Evolutionary conservation across 2,888 invertebrate genomes (phyloP).

Genomic region (Criorhina ranunculi): DNA sequence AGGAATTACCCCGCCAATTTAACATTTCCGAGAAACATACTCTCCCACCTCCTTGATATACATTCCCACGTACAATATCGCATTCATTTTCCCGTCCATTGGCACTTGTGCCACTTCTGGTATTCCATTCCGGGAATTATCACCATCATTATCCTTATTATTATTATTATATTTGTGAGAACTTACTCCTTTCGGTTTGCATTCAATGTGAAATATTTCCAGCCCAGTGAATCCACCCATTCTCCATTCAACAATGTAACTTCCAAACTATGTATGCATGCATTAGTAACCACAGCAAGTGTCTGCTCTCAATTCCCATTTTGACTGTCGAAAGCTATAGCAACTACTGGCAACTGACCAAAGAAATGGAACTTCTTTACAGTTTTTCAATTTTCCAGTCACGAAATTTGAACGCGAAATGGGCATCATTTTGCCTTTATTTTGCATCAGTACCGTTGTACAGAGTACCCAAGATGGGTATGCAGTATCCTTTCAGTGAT

Average conservation of each 20-base stretch:
- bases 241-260: neutral
- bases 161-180: slow-evolving; percentile 51
- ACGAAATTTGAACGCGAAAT: slow-evolving; percentile 44
- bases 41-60: no score
- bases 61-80: no score
- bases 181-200: slow-evolving; percentile 38
- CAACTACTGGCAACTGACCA: slow-evolving; percentile 51
- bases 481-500: no score
- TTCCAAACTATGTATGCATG: neutral
- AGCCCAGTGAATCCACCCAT: neutral
- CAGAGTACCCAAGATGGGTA: no score
- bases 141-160: slow-evolving; percentile 50
- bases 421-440: slow-evolving; percentile 21
- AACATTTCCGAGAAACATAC: no score
- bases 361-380: slow-evolving; percentile 38
- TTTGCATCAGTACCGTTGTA: neutral
- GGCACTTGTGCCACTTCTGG: slow-evolving; percentile 21
- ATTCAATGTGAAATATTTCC: neutral
- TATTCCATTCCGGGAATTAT: slow-evolving; percentile 44
- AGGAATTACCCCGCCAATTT: no score
- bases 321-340: neutral
- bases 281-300: slow-evolving; percentile 44
- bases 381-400: slow-evolving; percentile 58
- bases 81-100: no score
- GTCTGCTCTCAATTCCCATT: slow-evolving; percentile 25